phyloP scores from a whole-genome alignment of 2,888 invertebrate genomes.

The Pachycephus smyrnensis region DNA sequence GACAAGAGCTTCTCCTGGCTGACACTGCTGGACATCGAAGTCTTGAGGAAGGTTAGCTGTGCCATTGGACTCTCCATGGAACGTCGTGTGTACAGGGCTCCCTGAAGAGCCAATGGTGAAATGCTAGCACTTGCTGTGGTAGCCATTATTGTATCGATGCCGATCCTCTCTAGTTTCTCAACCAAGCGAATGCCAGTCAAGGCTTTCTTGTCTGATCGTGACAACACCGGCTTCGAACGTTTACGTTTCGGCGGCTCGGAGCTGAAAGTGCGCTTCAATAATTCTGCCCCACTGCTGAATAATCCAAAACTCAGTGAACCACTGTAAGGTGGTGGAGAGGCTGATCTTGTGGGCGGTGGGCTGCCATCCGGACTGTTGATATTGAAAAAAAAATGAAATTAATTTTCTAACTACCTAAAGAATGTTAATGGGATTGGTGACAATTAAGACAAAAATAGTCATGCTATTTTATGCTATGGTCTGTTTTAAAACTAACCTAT shows the following conservation, averaged over 20 bases:
- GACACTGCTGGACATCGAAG: slow-evolving; percentile 61
- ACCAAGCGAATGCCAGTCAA: slow-evolving; percentile 72
- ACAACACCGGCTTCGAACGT: slow-evolving; percentile 59
- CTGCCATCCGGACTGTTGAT: slow-evolving; percentile 79
- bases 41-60: slow-evolving; percentile 80
- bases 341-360: slow-evolving; percentile 70
- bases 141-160: slow-evolving; percentile 76
- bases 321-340: slow-evolving; percentile 71
- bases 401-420: neutral
- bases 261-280: slow-evolving; percentile 74
- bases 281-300: slow-evolving; percentile 75
- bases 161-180: slow-evolving; percentile 77
- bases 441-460: neutral
- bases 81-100: slow-evolving; percentile 73
- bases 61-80: slow-evolving; percentile 82
- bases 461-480: neutral
- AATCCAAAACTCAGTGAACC: slow-evolving; percentile 66
- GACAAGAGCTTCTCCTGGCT: slow-evolving; percentile 60
- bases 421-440: neutral
- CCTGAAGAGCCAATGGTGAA: slow-evolving; percentile 74
- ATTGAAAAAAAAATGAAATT: neutral
- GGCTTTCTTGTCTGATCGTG: slow-evolving; percentile 62
- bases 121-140: slow-evolving; percentile 71
- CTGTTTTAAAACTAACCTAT: neutral
- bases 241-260: slow-evolving; percentile 61